Evolutionary conservation across 53 echinoderm and acorn worm species (phyloP).

Genomic region (Astropecten irregularis): DNA sequence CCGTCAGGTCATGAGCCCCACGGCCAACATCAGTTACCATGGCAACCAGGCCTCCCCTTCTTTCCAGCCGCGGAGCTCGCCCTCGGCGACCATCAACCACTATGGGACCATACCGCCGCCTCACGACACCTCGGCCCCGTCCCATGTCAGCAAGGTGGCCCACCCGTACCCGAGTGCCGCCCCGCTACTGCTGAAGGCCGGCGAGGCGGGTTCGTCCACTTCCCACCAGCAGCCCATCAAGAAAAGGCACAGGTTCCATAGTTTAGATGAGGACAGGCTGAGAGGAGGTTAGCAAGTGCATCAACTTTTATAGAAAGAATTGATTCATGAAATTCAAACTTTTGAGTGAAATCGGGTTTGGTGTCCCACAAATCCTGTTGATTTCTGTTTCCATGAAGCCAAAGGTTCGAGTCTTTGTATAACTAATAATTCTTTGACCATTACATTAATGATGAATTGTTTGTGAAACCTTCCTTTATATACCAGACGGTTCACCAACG

Average conservation of each 20-base stretch:
- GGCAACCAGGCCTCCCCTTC: constrained; percentile 46
- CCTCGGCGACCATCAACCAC: constrained; percentile 86
- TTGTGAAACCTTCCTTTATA: too few species aligned
- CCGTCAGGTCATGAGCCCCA: constrained; percentile 52
- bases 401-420: too few species aligned
- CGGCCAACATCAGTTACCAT: constrained; percentile 59
- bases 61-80: constrained; percentile 68
- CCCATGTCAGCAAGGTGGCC: background rate
- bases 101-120: constrained; percentile 64
- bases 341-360: too few species aligned
- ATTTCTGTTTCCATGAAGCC: too few species aligned
- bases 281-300: constrained; percentile 45
- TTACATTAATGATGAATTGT: too few species aligned
- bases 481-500: constrained; percentile 59
- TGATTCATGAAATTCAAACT: too few species aligned
- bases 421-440: too few species aligned
- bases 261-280: constrained; percentile 74
- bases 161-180: constrained; percentile 27
- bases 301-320: too few species aligned
- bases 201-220: constrained; percentile 50
- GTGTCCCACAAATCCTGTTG: too few species aligned
- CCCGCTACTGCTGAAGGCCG: constrained; percentile 33
- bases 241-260: constrained; percentile 86
- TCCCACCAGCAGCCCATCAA: constrained; percentile 84
- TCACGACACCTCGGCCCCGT: constrained; percentile 38